These are phyloP conservation scores for Ageneiosus marmoratus DNA, from an alignment of 2,113 vertebrate genomes.

Conservation along the genomic window DNA sequence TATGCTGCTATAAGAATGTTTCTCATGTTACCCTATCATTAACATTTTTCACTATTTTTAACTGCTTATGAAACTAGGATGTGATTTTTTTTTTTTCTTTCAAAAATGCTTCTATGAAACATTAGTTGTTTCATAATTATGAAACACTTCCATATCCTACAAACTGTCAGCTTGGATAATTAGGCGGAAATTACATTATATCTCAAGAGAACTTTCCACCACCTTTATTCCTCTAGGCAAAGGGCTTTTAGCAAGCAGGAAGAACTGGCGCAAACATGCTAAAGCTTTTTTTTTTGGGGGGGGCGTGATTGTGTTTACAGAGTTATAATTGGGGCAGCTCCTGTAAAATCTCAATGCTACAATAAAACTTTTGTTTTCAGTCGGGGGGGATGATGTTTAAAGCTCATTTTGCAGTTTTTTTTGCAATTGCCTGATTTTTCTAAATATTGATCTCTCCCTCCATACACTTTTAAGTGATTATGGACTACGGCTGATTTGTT, in stretches of 20 bases:
- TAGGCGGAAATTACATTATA: slow-evolving; percentile 66
- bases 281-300: neutral
- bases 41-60: slow-evolving; percentile 13
- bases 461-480: slow-evolving; percentile 61
- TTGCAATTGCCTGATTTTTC: slow-evolving; percentile 12
- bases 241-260: slow-evolving; percentile 21
- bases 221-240: slow-evolving; percentile 12
- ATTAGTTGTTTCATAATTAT: slow-evolving; percentile 54
- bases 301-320: slow-evolving; percentile 48
- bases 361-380: slow-evolving; percentile 36
- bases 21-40: neutral
- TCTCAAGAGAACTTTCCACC: slow-evolving; percentile 18
- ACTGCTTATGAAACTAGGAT: neutral
- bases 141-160: slow-evolving; percentile 39
- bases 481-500: slow-evolving; percentile 65
- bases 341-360: slow-evolving; percentile 36
- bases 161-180: slow-evolving; percentile 64
- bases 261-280: neutral
- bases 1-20: neutral
- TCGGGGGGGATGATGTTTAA: too few relatives aligned
- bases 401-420: too few relatives aligned
- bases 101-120: slow-evolving; percentile 42
- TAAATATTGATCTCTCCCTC: slow-evolving; percentile 66
- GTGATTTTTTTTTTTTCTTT: slow-evolving; percentile 15
- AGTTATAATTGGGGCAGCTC: slow-evolving; percentile 50